A percentile compares a stretch with the other conserved stretches of the same genome.
These are phyloP conservation scores for Henicopernis longicauda DNA, from an alignment of 2,113 vertebrate genomes.

Conservation along the genomic window DNA sequence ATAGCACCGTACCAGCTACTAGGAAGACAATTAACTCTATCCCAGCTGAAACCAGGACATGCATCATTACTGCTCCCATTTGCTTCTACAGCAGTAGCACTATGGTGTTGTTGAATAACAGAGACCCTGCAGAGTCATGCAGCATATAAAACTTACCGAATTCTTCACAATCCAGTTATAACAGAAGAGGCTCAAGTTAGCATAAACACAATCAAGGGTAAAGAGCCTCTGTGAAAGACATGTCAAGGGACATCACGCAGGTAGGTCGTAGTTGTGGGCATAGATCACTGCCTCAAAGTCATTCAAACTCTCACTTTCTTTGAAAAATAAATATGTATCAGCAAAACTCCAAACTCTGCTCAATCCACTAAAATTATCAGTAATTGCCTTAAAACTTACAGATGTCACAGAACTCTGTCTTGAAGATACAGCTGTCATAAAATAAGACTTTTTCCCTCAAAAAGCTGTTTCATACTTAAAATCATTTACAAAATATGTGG, in stretches of 20 bases:
- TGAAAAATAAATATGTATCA: background rate
- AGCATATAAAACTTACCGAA: background rate
- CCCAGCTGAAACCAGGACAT: too few species aligned
- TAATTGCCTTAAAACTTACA: background rate
- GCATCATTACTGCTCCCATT: background rate
- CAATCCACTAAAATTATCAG: background rate
- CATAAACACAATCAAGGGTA: background rate
- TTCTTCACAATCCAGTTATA: background rate
- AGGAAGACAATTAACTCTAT: too few species aligned
- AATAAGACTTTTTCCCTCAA: background rate
- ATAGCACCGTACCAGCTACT: too few species aligned
- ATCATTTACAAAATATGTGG: background rate
- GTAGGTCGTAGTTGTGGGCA: background rate
- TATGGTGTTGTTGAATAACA: background rate
- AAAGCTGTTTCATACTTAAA: background rate
- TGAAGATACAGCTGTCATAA: background rate
- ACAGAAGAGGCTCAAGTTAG: background rate
- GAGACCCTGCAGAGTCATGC: background rate
- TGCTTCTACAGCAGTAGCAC: background rate
- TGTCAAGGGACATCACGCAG: background rate
- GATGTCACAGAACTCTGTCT: background rate
- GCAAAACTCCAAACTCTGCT: background rate
- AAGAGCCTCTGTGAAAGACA: background rate
- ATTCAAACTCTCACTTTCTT: background rate
- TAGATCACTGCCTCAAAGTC: background rate